Percentiles rank a stretch among this genome's conserved stretches.
These are phyloP conservation scores for Hydrozoanthus gracilis DNA, from an alignment of 92 coral and sea anemone species.

Conservation along the genomic window DNA sequence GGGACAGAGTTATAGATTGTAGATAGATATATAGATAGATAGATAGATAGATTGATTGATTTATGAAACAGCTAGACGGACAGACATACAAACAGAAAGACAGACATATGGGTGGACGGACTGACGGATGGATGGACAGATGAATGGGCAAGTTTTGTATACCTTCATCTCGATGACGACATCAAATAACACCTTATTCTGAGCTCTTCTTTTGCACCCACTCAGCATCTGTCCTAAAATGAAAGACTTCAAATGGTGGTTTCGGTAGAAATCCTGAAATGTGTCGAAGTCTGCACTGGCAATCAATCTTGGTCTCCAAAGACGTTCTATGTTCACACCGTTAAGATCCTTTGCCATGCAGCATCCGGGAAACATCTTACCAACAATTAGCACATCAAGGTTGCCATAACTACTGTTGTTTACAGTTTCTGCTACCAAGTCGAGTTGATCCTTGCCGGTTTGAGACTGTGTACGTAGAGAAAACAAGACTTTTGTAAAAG, in stretches of 20 bases:
- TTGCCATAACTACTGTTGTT: neutral
- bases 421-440: neutral
- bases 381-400: slow-evolving; percentile 7
- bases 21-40: no score
- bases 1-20: no score
- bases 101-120: no score
- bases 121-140: no score
- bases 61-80: no score
- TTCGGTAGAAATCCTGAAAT: neutral
- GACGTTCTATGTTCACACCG: neutral
- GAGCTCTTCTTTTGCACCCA: neutral
- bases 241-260: slow-evolving; percentile 14
- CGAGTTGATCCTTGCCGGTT: neutral
- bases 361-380: neutral
- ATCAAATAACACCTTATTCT: slow-evolving; percentile 1
- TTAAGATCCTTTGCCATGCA: neutral
- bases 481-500: neutral
- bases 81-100: no score
- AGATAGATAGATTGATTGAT: no score
- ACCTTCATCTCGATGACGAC: slow-evolving; percentile 33
- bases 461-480: neutral
- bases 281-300: slow-evolving; percentile 18
- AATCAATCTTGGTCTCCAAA: slow-evolving; percentile 19
- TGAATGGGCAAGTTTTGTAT: neutral
- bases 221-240: slow-evolving; percentile 9